Conservation (phyloP, 1,140 invertebrate species). For the Drosophila pseudoananassae region DNA sequence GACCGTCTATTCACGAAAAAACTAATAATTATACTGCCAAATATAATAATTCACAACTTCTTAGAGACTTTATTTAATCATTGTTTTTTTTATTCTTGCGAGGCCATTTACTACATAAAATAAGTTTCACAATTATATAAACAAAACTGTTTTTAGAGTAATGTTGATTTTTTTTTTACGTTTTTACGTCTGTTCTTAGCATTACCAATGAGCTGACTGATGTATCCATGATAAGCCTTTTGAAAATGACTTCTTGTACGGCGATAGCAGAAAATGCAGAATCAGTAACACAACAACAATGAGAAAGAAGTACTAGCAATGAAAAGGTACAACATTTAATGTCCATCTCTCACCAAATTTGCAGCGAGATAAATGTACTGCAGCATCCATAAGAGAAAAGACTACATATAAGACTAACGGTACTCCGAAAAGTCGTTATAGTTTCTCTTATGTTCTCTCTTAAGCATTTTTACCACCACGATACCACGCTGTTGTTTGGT, state of each 20-base stretch:
- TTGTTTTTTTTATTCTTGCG: too few species aligned
- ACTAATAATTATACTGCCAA: too few species aligned
- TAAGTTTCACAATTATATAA: conserved; percentile 2
- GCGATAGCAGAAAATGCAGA: conserved; percentile 33
- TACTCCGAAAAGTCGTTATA: not conserved
- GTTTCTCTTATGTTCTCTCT: not conserved
- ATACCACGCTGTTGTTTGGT: not conserved
- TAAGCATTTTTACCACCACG: not conserved
- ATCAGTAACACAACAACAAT: conserved; percentile 49
- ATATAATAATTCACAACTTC: too few species aligned
- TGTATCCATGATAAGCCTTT: conserved; percentile 71
- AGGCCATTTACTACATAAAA: not conserved
- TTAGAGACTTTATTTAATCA: too few species aligned
- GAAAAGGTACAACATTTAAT: conserved; percentile 51
- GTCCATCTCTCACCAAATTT: conserved; percentile 70
- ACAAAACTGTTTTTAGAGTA: conserved; percentile 8
- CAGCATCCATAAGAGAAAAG: conserved; percentile 54
- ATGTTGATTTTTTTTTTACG: conserved; percentile 2
- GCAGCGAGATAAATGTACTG: conserved; percentile 26
- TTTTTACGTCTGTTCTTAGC: conserved; percentile 56
- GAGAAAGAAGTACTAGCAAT: conserved; percentile 28
- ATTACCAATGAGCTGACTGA: conserved; percentile 74
- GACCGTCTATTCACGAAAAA: too few species aligned
- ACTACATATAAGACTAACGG: not conserved
- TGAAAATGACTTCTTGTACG: conserved; percentile 71